Conservation (phyloP, 2,888 invertebrate genomes). For the Pristionchus exspectatus region DNA sequence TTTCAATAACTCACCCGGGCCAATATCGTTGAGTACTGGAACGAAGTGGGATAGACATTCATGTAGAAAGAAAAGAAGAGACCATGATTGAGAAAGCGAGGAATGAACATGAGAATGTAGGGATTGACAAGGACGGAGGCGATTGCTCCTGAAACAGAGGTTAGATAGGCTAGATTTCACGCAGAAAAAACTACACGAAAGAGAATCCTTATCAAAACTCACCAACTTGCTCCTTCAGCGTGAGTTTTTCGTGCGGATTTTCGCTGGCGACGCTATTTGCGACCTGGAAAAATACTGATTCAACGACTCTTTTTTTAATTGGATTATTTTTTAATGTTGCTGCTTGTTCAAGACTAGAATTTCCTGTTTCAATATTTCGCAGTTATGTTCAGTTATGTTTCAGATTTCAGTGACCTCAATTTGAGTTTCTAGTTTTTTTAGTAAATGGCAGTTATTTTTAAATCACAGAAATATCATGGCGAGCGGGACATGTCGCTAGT, state of each 20-base stretch:
- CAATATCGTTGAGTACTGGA: slow-evolving; percentile 43
- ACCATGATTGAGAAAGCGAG: slow-evolving; percentile 47
- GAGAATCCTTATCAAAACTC: neutral
- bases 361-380: no score
- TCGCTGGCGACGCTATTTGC: slow-evolving; percentile 31
- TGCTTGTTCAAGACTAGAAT: no score
- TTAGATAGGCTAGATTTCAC: no score
- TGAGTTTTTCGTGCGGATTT: slow-evolving; percentile 30
- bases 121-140: slow-evolving; percentile 2
- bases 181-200: no score
- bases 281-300: neutral
- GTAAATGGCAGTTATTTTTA: no score
- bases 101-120: slow-evolving; percentile 38
- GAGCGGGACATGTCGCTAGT: no score
- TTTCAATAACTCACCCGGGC: neutral
- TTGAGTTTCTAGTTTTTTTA: no score
- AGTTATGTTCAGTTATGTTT: no score
- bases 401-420: no score
- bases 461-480: no score
- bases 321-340: no score
- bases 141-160: neutral
- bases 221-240: neutral
- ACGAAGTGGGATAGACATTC: slow-evolving; percentile 41
- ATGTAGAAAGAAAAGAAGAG: slow-evolving; percentile 52
- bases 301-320: neutral